Base-by-base conservation (phyloP, 2,888 invertebrate genomes). In the Disparrhopalites patrizii region DNA sequence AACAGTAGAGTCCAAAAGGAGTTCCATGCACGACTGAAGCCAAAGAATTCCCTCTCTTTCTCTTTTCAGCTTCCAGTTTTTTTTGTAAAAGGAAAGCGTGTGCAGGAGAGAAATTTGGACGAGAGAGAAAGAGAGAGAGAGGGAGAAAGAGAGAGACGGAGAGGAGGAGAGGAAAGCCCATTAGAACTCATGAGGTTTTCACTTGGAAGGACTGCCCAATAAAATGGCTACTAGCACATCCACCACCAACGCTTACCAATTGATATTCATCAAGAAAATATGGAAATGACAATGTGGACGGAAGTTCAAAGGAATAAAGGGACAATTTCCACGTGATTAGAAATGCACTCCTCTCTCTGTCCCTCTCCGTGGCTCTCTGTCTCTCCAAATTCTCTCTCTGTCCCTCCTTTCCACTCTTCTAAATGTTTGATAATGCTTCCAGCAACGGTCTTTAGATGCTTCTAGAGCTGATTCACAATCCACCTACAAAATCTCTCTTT, bases 281-380 rank as follows among this genome's bases (percentile, higher is more conserved):
- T 65, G 65, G 65, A 65, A 65, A 65, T 65, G 65, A 65, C 58
- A 58, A 57, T 61, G 51, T 50, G 61, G 51, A 51, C 38, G 61
- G 33, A 58, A 65, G 57, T 65, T 65, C 65, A 65, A 65, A 65
- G 65, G 20, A 36, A 52, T n/a, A 36, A 51, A 38, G 57, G 33
- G 57, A 64, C 57, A 47, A 51, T 65, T 65, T 57, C 65, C 57
- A 65, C 65, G 65, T 65, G 65, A 65, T 65, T 65, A 38, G 57
- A 58, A 58, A 47, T 61, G 61, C 51, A 52, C 36, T 50, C 60
- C 33, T 31, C 50, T 50, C 33, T 23, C 50, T 61, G 3, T n/a
- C n/a, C n/a, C n/a, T n/a, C n/a, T n/a, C n/a, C n/a, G n/a, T n/a
- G n/a, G n/a, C n/a, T n/a, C n/a, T n/a, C n/a, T n/a, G n/a, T n/a